Conservation (phyloP, 2,113 vertebrate genomes). For the Hucho hucho region DNA sequence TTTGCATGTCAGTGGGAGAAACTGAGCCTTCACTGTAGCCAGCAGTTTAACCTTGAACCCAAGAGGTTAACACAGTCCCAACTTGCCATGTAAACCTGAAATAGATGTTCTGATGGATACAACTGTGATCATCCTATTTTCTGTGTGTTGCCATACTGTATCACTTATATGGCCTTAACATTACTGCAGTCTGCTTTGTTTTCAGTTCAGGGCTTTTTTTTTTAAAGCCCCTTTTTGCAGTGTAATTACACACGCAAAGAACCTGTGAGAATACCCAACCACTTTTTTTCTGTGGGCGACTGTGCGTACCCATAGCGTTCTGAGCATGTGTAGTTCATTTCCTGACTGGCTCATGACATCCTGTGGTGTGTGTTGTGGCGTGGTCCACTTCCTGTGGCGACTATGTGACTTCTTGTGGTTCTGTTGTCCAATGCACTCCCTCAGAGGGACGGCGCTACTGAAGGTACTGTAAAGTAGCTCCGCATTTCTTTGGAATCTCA, state of each 20-base stretch:
- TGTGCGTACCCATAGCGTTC: conserved; percentile 5
- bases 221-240: background rate
- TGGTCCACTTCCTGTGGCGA: conserved; percentile 36
- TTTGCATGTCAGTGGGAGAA: background rate
- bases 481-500: conserved; percentile 12
- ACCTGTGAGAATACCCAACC: conserved; percentile 10
- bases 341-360: conserved; percentile 42
- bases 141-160: background rate
- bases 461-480: conserved; percentile 15
- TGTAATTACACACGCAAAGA: background rate
- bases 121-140: background rate
- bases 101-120: too few relatives aligned
- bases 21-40: too few relatives aligned
- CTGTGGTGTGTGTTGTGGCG: conserved; percentile 31
- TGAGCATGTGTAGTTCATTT: conserved; percentile 9
- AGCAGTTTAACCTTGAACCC: background rate
- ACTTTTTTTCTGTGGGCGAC: background rate
- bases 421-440: conserved; percentile 45
- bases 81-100: too few relatives aligned
- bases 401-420: conserved; percentile 42
- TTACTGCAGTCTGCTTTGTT: background rate
- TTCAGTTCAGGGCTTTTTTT: background rate
- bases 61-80: too few relatives aligned
- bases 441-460: conserved; percentile 15
- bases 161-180: background rate